Base-by-base conservation (phyloP, 1,140 invertebrate species). In the Trichonephila clavipes region DNA sequence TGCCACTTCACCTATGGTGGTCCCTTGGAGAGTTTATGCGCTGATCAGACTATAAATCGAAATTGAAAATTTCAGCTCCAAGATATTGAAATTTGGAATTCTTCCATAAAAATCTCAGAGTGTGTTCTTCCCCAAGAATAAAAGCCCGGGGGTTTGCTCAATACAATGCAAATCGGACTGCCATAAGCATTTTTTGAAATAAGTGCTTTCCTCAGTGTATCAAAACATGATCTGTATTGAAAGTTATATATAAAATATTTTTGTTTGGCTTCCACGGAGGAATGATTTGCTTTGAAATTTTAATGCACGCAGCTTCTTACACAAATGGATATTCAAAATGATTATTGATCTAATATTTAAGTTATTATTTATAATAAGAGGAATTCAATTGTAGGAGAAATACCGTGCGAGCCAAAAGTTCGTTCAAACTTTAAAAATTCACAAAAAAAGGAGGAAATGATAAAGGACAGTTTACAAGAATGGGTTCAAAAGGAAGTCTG, bases 71-170 rank as follows among this genome's bases (percentile, higher is more conserved):
- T 51, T 77, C 14, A 12, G 69, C 69, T 77, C 34, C 18, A 14
- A 77, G 69, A 77, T 77, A 77, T 77, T 77, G 69, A 77, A 77
- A 77, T 77, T 77, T 40, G 14, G 16, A 77, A 34, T 77, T 77
- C 34, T 34, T 77, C 28, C 69, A 18, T 18, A 24, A 7, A 28
- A 18, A 77, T 18, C 6, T 77, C 1, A 5, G 28, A 77, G 69
- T 12, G 28, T 28, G 28, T 28, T 34, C 69, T 77, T 24, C 69
- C 16, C 69, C 18, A 21, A 19, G 61, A 62, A 62, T 4, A 62
- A 21, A 62, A 62, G 61, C 6, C 44, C 6, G 1, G 6, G 16
- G 5, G 69, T 77, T 77, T 34, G 28, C 16, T 77, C 34, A 77
- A 77, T 77, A 77, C 18, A 34, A 77, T 77, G 69, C 69, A 77